Conservation (phyloP, 2,113 vertebrate genomes). For the Oreocharis arfaki region DNA sequence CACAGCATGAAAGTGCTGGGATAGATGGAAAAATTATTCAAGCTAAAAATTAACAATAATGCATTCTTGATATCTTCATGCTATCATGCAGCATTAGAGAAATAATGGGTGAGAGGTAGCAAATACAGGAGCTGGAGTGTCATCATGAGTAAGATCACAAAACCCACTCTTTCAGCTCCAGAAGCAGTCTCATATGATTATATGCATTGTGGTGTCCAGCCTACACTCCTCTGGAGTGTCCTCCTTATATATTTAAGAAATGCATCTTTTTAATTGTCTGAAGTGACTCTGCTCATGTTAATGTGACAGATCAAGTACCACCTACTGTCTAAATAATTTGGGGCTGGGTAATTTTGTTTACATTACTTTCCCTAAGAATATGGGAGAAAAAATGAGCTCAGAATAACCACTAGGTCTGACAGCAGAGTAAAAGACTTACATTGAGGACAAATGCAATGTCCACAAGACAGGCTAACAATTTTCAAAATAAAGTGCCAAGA, state of each 20-base stretch:
- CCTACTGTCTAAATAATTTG: background rate
- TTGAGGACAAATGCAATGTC: background rate
- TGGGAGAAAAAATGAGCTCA: background rate
- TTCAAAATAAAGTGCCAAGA: background rate
- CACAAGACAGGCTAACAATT: background rate
- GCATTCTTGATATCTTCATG: background rate
- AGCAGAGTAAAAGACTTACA: background rate
- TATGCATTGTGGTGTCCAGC: background rate
- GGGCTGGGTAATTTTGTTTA: background rate
- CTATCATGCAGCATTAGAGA: background rate
- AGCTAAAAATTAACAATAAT: background rate
- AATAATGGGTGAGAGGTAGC: background rate
- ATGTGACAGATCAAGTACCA: background rate
- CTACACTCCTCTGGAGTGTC: too few relatives aligned
- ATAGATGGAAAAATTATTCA: background rate
- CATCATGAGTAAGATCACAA: background rate
- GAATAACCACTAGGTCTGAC: background rate
- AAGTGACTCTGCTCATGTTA: background rate
- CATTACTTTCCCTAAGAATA: background rate
- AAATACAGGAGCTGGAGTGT: background rate
- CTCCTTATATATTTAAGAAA: background rate
- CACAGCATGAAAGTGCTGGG: background rate
- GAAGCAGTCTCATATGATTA: background rate
- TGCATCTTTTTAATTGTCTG: background rate
- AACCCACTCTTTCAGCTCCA: background rate